Base-by-base conservation (phyloP, 2,888 invertebrate genomes). In the Drosophila conformis region DNA sequence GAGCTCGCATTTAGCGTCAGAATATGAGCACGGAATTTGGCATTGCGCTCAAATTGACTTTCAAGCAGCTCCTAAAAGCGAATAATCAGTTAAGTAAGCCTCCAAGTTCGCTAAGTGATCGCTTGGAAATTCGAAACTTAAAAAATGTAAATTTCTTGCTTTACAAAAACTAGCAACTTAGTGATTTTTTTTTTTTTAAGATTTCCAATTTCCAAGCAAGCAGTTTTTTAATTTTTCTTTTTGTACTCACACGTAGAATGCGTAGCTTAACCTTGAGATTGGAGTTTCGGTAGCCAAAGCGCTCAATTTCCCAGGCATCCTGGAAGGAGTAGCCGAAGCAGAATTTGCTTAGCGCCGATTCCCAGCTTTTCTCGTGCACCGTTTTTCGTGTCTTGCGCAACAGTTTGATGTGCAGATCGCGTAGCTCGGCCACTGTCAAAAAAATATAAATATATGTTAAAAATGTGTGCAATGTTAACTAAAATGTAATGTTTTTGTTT, bases 241-340 rank as follows among this genome's bases (percentile, higher is more conserved):
- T 61, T 25, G 11, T 40, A 83, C 89, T 92, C 95, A 98, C 98
- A 95, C 98, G 98, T 68, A 99, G 94, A 84, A 98, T 95, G 82
- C 97, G 95, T 72, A 99, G 94, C 94, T 99, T 99, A 18, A 98
- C 96, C 87, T 96, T 95, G 59, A 97, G 94, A 88, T 97, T 96
- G 78, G 98, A 96, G 94, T 98, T 97, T 92, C 97, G 97, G 94
- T 99, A 99, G 46, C 99, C 98, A 94, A 98, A 98, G 81, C 98
- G 95, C 93, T 99, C 98, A 66, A 99, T 94, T 94, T 99, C 98
- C 98, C 98, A 98, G 66, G 97, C 98, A 94, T 99, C 98, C 91
- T 98, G 97, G 0, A 90, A 78, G 78, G 96, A 96, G 90, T 98
- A 98, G 58, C 96, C 96, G 92, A 98, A 97, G 93, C 98, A 98